Evolutionary conservation across 2,888 invertebrate genomes (phyloP).

Genomic region (Mythimna loreyi): DNA sequence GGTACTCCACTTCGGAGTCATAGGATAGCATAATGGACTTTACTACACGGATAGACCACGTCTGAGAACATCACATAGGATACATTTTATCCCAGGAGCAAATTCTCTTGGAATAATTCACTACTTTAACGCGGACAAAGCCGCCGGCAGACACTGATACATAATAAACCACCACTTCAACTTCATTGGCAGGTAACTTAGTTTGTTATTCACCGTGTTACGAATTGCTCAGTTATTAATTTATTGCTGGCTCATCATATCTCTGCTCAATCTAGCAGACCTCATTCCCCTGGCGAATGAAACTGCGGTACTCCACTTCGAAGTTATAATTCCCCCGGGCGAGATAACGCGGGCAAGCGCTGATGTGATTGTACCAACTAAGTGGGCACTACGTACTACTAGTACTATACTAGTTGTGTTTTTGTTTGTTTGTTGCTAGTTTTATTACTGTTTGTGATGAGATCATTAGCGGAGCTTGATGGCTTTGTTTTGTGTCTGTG

Average conservation of each 20-base stretch:
- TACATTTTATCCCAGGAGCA: no score
- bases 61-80: no score
- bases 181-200: constrained; percentile 17
- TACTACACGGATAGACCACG: no score
- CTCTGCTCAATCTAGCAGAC: constrained; percentile 36
- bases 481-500: constrained; percentile 16
- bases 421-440: constrained; percentile 19
- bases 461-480: constrained; percentile 19
- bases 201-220: constrained; percentile 34
- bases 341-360: constrained; percentile 43
- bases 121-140: no score
- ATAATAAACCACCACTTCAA: constrained; percentile 20
- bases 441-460: constrained; percentile 37
- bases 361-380: constrained; percentile 45
- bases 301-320: constrained; percentile 42
- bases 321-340: constrained; percentile 52
- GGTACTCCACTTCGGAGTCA: constrained; percentile 46
- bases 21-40: not conserved
- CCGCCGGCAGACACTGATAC: not conserved
- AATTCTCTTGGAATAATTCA: no score
- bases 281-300: constrained; percentile 18
- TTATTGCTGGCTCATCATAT: constrained; percentile 45
- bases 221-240: constrained; percentile 32
- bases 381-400: not conserved
- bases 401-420: constrained; percentile 7